phyloP scores from a whole-genome alignment of 1,140 invertebrate genomes.

The Polypedilum pembai region DNA sequence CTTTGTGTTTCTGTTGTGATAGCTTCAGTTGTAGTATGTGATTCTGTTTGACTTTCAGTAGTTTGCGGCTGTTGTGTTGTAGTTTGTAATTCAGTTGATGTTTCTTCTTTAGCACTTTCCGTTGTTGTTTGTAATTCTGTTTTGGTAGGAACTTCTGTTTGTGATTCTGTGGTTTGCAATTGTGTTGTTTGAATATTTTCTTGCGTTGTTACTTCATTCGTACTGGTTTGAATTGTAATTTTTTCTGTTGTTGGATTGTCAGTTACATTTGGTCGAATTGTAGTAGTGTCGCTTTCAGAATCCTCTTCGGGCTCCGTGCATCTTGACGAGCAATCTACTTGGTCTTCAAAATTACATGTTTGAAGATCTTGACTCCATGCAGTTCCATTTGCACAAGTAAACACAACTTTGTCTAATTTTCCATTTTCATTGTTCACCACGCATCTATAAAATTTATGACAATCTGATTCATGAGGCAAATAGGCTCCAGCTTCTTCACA shows the following conservation, averaged over 20 bases:
- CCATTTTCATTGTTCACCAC: background rate
- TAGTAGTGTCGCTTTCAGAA: conserved; percentile 24
- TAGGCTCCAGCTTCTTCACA: background rate
- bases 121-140: conserved; percentile 28
- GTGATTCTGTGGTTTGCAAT: conserved; percentile 29
- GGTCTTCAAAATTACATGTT: conserved; percentile 48
- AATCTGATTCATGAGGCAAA: conserved; percentile 29
- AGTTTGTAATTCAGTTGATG: conserved; percentile 30
- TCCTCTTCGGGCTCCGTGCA: conserved; percentile 29
- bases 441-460: conserved; percentile 27
- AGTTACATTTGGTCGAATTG: background rate
- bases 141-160: conserved; percentile 30
- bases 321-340: conserved; percentile 35
- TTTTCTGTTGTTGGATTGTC: conserved; percentile 33
- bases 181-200: conserved; percentile 29
- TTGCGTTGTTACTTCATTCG: background rate
- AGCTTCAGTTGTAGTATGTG: conserved; percentile 29
- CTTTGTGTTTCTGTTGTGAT: conserved; percentile 30
- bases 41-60: background rate
- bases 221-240: conserved; percentile 33
- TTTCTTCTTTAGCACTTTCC: conserved; percentile 23
- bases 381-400: conserved; percentile 46
- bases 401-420: background rate
- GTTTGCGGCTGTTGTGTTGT: background rate
- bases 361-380: conserved; percentile 48